Evolutionary conservation across 2,797 vertebrate species (phyloP).

Genomic region (Sphenodon punctatus): DNA sequence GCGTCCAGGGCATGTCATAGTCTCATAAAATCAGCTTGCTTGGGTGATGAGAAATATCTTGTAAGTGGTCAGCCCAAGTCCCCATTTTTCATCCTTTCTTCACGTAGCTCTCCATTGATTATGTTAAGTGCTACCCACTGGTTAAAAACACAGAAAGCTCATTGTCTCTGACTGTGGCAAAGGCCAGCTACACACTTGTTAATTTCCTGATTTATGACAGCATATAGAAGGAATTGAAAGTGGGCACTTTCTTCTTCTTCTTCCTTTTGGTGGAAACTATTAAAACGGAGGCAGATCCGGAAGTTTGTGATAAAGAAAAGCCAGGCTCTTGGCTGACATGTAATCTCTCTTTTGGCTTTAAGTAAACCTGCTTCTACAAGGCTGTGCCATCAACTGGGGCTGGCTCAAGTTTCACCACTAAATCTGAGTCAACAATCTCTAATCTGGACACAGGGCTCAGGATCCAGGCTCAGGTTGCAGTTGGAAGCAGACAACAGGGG

Average conservation of each 20-base stretch:
- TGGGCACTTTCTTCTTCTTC: slow-evolving; percentile 9
- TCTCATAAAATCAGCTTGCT: slow-evolving; percentile 70
- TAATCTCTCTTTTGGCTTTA: slow-evolving; percentile 84
- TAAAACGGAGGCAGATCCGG: slow-evolving; percentile 73
- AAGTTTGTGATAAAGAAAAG: slow-evolving; percentile 80
- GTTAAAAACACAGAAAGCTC: slow-evolving; percentile 74
- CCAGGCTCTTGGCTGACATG: slow-evolving; percentile 81
- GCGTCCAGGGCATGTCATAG: slow-evolving; percentile 67
- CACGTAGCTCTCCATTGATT: slow-evolving; percentile 67
- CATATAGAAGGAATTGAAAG: slow-evolving; percentile 59
- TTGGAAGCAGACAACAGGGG: slow-evolving; percentile 79
- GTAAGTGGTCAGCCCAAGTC: slow-evolving; percentile 53
- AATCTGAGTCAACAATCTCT: slow-evolving; percentile 90
- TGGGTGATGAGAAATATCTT: slow-evolving; percentile 65
- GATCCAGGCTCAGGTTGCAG: slow-evolving; percentile 82
- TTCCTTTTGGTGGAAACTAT: slow-evolving; percentile 41
- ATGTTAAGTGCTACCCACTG: slow-evolving; percentile 67
- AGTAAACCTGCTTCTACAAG: slow-evolving; percentile 83
- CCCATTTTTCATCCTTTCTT: slow-evolving; percentile 71
- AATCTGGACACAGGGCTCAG: slow-evolving; percentile 84
- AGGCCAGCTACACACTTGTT: slow-evolving; percentile 74
- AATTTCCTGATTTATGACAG: slow-evolving; percentile 79
- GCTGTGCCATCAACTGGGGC: slow-evolving; percentile 81
- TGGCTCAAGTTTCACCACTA: slow-evolving; percentile 85
- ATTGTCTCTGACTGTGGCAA: slow-evolving; percentile 72